Base-by-base conservation (phyloP, 2,797 vertebrate species). In the Adelosebastes latens region DNA sequence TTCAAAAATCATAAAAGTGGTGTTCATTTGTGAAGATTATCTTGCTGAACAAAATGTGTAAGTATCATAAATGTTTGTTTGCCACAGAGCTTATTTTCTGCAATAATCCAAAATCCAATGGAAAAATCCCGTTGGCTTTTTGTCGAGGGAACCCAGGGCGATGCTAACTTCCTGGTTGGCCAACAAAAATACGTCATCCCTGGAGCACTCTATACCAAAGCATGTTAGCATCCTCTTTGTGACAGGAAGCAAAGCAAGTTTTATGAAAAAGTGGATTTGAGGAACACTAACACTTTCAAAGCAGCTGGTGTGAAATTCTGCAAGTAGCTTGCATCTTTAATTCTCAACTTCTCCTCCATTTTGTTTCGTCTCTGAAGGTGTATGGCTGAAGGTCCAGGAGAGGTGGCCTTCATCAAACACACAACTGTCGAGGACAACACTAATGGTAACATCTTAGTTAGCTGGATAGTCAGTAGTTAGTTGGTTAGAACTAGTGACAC, bases 331-430 rank as follows among this genome's bases (percentile, higher is more conserved):
- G 2, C 6, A 24, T 0, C 42, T 75, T 72, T 9, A 4, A 65
- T 52, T 62, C 31, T 63, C 3, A 34, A 3, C 7, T 8, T 49
- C 5, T 64, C 49, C 6, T 64, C 49, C 49, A 9, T n/a, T 31
- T n/a, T 49, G n/a, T n/a, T 69, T 27, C 0, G 4, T 79, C 7
- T 85, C 22, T 77, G 6, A 8, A 98, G 97, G 92, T 98, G 97
- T 86, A 78, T 98, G 87, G 96, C 63, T 81, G 96, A 97, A 5
- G 83, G 60, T 71, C 89, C 89, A 59, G 97, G 97, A 88, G 94
- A 98, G 0, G 96, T 98, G 0, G 96, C 97, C 62, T 98, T 98
- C 89, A 94, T 97, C 82, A 97, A 97, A 90, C 96, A 98, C 87
- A 97, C 95, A 6, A 97, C 96, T 2, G 96, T 97, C 1, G 56